Conservation (phyloP, 2,888 invertebrate genomes). For the Platycheirus rosarum region DNA sequence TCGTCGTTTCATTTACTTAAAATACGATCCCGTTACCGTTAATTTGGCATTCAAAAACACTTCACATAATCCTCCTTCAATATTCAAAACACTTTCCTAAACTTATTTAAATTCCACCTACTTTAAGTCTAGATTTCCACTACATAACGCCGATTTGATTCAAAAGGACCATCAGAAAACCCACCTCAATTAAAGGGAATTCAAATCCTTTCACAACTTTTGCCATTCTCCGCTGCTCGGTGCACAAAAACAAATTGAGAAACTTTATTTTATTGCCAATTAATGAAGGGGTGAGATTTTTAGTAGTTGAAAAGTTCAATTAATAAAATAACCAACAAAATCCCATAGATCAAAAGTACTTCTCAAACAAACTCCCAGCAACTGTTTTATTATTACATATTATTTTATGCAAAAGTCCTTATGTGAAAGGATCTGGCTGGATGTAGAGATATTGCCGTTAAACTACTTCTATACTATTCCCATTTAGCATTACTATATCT, state of each 20-base stretch:
- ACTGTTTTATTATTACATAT: slow-evolving; percentile 32
- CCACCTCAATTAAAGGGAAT: background rate
- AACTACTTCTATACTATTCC: slow-evolving; percentile 11
- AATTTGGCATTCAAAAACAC: too few species aligned
- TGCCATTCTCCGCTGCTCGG: background rate
- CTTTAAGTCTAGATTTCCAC: background rate
- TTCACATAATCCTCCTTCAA: too few species aligned
- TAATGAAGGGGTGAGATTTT: slow-evolving; percentile 29
- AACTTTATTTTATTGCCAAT: slow-evolving; percentile 27
- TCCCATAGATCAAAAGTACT: slow-evolving; percentile 29
- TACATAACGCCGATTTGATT: slow-evolving; percentile 1
- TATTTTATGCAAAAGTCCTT: slow-evolving; percentile 34
- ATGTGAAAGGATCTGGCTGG: slow-evolving; percentile 1
- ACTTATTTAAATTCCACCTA: background rate
- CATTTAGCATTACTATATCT: slow-evolving; percentile 23
- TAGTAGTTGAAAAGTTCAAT: slow-evolving; percentile 17
- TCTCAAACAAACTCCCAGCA: slow-evolving; percentile 4
- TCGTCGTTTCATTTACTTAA: too few species aligned
- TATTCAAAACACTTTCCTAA: too few species aligned
- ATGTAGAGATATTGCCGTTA: background rate
- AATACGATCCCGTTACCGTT: too few species aligned
- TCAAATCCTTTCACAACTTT: slow-evolving; percentile 1
- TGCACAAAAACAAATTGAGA: slow-evolving; percentile 9
- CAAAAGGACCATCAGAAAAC: background rate
- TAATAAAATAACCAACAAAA: slow-evolving; percentile 31